phyloP scores from a whole-genome alignment of 2,888 invertebrate species.

The Lumbricus terrestris region DNA sequence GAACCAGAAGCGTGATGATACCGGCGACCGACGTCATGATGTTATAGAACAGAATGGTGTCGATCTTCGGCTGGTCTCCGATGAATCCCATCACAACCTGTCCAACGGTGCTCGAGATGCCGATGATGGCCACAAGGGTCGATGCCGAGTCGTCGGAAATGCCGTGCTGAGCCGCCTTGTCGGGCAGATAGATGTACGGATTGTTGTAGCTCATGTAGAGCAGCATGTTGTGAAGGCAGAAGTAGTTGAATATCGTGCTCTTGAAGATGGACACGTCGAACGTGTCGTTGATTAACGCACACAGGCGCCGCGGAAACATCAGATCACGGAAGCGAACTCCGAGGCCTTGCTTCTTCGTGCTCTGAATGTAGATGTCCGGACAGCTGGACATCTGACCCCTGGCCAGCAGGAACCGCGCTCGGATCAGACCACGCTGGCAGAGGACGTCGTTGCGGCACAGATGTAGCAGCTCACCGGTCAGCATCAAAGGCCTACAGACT shows the following conservation, averaged over 20 bases:
- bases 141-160: constrained; percentile 61
- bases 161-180: constrained; percentile 65
- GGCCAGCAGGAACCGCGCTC: constrained; percentile 31
- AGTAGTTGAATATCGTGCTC: constrained; percentile 47
- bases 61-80: constrained; percentile 79
- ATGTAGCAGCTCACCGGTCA: constrained; percentile 29
- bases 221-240: constrained; percentile 78
- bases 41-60: constrained; percentile 79
- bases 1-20: constrained; percentile 48
- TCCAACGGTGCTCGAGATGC: constrained; percentile 80
- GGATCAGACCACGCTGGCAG: constrained; percentile 51
- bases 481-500: not conserved
- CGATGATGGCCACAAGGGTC: constrained; percentile 76
- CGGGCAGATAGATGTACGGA: constrained; percentile 88
- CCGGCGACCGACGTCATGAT: constrained; percentile 68
- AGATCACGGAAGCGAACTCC: not conserved
- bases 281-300: constrained; percentile 48
- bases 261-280: constrained; percentile 51
- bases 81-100: constrained; percentile 74
- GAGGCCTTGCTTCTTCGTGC: not conserved
- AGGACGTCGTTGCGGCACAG: constrained; percentile 55
- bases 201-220: constrained; percentile 88
- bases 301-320: constrained; percentile 35
- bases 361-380: constrained; percentile 75
- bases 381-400: constrained; percentile 74